These are phyloP conservation scores for Enteromius treurensis DNA, from an alignment of 2,797 vertebrate species.

Conservation along the genomic window DNA sequence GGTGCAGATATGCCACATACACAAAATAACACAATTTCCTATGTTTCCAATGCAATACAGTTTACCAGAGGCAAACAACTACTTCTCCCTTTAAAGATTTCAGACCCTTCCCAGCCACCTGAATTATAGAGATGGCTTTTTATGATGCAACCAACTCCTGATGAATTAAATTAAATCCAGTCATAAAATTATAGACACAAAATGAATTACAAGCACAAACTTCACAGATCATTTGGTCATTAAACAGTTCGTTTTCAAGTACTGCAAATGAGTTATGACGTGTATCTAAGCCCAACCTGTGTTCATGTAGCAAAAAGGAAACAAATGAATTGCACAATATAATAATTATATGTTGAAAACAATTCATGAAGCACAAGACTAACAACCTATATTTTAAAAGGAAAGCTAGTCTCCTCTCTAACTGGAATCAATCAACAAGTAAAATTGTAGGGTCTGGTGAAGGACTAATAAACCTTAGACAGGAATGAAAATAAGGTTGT, in stretches of 20 bases:
- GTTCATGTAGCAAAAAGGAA: neutral
- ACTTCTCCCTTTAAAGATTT: neutral
- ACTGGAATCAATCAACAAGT: neutral
- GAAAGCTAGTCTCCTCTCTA: neutral
- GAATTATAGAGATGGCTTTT: neutral
- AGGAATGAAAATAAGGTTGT: neutral
- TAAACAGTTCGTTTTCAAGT: neutral
- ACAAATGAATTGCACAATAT: neutral
- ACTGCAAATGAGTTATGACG: neutral
- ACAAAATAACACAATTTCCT: conserved; percentile 8
- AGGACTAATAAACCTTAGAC: neutral
- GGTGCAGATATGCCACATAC: conserved; percentile 41
- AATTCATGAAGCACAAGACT: neutral
- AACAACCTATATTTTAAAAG: neutral
- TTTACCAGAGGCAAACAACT: neutral
- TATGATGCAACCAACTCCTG: neutral
- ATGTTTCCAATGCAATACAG: neutral
- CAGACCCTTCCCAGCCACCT: neutral
- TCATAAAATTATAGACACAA: neutral
- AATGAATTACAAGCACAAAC: neutral
- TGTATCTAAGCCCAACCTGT: neutral
- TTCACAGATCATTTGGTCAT: neutral
- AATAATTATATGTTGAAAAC: neutral
- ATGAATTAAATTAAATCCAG: neutral
- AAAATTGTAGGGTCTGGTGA: neutral